Conservation (phyloP, 1,140 invertebrate species). For the Aporrectodea caliginosa region DNA sequence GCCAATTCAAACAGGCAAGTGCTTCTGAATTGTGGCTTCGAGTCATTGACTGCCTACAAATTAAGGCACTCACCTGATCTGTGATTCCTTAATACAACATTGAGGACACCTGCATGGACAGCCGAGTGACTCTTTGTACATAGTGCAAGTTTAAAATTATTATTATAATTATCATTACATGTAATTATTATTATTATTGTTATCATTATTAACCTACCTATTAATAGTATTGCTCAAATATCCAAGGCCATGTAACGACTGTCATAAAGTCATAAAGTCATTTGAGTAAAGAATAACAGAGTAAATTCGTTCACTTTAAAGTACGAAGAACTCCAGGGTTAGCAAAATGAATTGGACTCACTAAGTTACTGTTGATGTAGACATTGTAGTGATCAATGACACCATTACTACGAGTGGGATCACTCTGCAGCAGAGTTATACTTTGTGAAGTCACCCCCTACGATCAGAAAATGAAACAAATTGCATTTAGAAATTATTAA, state of each 20-base stretch:
- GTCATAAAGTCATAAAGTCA: not conserved
- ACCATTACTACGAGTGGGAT: constrained; percentile 44
- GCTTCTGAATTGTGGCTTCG: too few species aligned
- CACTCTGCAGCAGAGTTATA: constrained; percentile 39
- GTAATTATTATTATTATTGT: constrained; percentile 1
- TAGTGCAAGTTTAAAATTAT: too few species aligned
- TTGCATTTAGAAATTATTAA: too few species aligned
- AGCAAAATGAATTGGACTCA: constrained; percentile 33
- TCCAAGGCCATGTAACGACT: not conserved
- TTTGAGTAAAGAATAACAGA: not conserved
- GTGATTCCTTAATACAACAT: too few species aligned
- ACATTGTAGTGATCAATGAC: constrained; percentile 44
- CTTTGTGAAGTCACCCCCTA: constrained; percentile 40
- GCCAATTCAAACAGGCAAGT: too few species aligned
- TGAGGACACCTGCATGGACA: too few species aligned
- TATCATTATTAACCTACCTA: not conserved
- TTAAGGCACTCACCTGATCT: too few species aligned
- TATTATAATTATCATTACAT: too few species aligned
- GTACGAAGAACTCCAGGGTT: not conserved
- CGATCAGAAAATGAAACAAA: constrained; percentile 25
- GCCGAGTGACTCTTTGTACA: too few species aligned
- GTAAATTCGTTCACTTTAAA: not conserved
- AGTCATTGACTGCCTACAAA: too few species aligned
- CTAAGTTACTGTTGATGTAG: constrained; percentile 43
- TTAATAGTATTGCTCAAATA: not conserved